A percentile compares a stretch with the other conserved stretches of the same genome.
Evolutionary conservation across 2,113 vertebrate species (phyloP).

Genomic region (Hippoglossus stenolepis): DNA sequence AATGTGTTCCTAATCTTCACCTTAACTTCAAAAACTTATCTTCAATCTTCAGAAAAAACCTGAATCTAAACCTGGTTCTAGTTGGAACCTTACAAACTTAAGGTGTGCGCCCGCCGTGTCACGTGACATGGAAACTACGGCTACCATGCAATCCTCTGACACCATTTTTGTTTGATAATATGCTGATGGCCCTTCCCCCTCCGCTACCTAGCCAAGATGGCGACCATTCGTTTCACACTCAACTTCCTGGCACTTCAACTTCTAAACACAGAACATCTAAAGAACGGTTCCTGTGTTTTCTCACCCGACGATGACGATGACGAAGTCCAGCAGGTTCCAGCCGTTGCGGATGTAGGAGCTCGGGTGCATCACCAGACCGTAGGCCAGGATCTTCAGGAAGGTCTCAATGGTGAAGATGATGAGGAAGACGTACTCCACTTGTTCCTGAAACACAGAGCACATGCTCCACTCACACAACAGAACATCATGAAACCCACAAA

Average conservation of each 20-base stretch:
- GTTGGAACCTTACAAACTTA: too few species aligned
- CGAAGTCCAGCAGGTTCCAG: constrained; percentile 94
- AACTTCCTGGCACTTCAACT: neutral
- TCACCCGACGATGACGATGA: constrained; percentile 93
- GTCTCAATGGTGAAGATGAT: constrained; percentile 96
- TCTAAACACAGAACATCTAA: neutral
- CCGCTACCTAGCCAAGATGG: neutral
- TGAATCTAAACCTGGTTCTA: neutral
- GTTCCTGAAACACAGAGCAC: constrained; percentile 81
- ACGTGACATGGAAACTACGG: too few species aligned
- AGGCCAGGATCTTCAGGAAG: constrained; percentile 93
- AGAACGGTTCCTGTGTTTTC: neutral
- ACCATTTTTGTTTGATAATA: neutral
- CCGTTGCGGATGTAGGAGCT: constrained; percentile 95
- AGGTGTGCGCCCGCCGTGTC: too few species aligned
- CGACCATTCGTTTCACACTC: neutral
- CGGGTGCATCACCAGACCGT: constrained; percentile 93
- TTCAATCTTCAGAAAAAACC: too few species aligned
- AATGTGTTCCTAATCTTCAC: neutral
- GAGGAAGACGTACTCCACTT: constrained; percentile 94
- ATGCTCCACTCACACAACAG: neutral
- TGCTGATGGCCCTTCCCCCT: neutral
- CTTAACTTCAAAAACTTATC: neutral
- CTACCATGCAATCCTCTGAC: too few species aligned
- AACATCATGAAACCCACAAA: neutral